Conservation (phyloP, 2,888 invertebrate genomes). For the Phymatocera aterrima region DNA sequence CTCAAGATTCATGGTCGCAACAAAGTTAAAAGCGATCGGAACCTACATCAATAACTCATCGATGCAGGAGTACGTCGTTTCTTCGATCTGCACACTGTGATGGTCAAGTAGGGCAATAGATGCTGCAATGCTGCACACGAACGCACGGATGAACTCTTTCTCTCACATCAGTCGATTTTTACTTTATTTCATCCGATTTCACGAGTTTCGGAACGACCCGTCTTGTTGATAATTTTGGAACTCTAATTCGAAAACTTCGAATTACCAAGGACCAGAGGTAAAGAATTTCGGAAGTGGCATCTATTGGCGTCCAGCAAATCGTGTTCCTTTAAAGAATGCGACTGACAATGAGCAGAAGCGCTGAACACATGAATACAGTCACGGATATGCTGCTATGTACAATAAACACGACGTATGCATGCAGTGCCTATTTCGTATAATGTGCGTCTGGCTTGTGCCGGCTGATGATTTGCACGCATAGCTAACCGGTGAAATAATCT, state of each 20-base stretch:
- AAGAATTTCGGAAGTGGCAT: slow-evolving; percentile 2
- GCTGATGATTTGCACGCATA: slow-evolving; percentile 24
- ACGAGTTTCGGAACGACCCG: neutral
- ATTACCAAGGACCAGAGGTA: neutral
- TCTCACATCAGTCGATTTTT: neutral
- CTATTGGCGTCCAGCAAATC: slow-evolving; percentile 18
- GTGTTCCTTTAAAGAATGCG: slow-evolving; percentile 6
- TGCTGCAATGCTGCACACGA: neutral
- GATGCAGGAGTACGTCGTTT: too few species aligned
- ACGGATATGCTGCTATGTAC: slow-evolving; percentile 1
- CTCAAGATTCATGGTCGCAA: too few species aligned
- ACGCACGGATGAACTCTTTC: neutral
- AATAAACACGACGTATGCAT: neutral
- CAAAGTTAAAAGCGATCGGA: too few species aligned
- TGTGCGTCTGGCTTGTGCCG: neutral
- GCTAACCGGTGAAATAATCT: slow-evolving; percentile 30
- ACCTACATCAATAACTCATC: too few species aligned
- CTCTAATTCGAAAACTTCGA: neutral
- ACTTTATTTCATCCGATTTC: neutral
- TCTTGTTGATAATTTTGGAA: neutral
- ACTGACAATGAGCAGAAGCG: neutral
- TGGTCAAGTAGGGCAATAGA: too few species aligned
- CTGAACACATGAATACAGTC: neutral
- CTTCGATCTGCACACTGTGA: too few species aligned
- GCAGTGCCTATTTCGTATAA: neutral